Percentiles rank a stretch among this genome's conserved stretches.
These are phyloP conservation scores for Lumbricus terrestris DNA, from an alignment of 2,888 invertebrate species.

Conservation along the genomic window DNA sequence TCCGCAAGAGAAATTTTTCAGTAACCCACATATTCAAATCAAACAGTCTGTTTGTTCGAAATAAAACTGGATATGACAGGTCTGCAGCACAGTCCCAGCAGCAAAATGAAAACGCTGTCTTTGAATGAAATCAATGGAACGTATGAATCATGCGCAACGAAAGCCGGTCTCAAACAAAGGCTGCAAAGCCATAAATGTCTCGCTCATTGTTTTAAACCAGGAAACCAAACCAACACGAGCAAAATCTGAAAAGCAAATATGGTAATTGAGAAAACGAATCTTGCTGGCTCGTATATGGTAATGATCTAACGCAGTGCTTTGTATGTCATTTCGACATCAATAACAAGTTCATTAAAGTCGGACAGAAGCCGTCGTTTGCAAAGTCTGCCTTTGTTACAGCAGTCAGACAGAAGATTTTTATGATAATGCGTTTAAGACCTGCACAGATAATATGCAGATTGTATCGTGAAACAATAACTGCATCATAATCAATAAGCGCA, in stretches of 20 bases:
- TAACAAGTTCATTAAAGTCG: background rate
- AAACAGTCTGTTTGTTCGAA: background rate
- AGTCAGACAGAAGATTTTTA: background rate
- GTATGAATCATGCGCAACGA: no score
- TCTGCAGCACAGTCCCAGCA: background rate
- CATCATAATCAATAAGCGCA: background rate
- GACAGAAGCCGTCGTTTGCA: background rate
- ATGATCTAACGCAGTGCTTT: constrained; percentile 3
- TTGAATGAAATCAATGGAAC: background rate
- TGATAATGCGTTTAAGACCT: background rate
- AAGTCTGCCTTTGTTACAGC: background rate
- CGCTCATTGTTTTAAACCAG: background rate
- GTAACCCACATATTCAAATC: background rate
- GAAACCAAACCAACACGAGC: background rate
- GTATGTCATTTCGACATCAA: background rate
- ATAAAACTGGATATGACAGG: background rate
- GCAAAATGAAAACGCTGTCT: background rate
- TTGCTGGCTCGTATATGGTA: background rate
- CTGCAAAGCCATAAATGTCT: background rate
- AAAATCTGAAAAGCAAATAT: background rate
- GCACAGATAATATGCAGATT: constrained; percentile 3
- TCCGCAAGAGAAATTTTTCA: background rate
- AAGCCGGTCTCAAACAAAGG: background rate
- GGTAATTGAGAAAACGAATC: background rate
- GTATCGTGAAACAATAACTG: constrained; percentile 3